Evolutionary conservation across 2,113 vertebrate species (phyloP).

Genomic region (Alectura lathami): DNA sequence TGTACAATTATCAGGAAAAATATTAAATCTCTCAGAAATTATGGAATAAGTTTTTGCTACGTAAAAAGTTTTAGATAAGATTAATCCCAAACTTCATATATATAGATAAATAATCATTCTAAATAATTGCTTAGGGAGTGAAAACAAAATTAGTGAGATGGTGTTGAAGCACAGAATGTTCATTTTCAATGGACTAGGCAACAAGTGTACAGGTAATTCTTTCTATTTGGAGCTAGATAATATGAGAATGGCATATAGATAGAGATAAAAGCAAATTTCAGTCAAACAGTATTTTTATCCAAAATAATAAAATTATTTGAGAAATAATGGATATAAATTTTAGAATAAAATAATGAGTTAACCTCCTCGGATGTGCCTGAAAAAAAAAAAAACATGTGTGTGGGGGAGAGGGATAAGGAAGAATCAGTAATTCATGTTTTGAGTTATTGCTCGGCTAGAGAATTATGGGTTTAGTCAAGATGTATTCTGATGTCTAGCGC

Average conservation of each 20-base stretch:
- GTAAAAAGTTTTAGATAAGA: neutral
- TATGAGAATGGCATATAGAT: neutral
- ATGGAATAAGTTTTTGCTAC: neutral
- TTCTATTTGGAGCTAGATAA: neutral
- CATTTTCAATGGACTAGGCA: neutral
- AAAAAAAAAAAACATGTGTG: neutral
- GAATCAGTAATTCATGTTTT: neutral
- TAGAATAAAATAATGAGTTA: neutral
- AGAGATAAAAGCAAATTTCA: neutral
- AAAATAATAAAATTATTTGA: neutral
- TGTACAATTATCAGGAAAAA: neutral
- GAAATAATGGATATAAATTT: fast-evolving
- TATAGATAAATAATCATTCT: neutral
- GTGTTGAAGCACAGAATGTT: neutral
- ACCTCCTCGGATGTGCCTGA: neutral
- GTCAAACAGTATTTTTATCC: neutral
- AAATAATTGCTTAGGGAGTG: neutral
- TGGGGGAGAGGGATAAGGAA: neutral
- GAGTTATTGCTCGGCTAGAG: neutral
- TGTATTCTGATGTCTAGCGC: neutral
- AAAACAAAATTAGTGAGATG: neutral
- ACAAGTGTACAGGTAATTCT: neutral
- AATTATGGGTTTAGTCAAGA: neutral
- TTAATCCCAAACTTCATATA: neutral
- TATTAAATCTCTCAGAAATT: neutral